A percentile compares a stretch with the other conserved stretches of the same genome.
These are phyloP conservation scores for Lanistes nyassanus DNA, from an alignment of 1,140 invertebrate genomes.

Conservation along the genomic window DNA sequence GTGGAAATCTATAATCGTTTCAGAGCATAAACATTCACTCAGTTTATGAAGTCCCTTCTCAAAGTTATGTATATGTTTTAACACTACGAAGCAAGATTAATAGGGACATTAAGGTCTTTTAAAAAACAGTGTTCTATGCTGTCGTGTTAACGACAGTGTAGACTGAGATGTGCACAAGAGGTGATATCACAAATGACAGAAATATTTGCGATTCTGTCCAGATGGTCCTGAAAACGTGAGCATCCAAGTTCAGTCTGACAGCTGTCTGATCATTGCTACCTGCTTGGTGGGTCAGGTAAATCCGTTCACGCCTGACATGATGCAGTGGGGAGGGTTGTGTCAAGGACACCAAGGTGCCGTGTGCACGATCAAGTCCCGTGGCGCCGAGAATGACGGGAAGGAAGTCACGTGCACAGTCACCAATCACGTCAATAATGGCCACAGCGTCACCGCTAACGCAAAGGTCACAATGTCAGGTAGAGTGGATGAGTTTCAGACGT, in stretches of 20 bases:
- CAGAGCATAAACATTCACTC: no score
- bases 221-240: not conserved
- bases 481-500: no score
- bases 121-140: no score
- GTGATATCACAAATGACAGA: no score
- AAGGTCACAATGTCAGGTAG: not conserved
- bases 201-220: not conserved
- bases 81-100: no score
- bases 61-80: no score
- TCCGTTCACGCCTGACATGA: not conserved
- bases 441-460: not conserved
- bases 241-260: not conserved
- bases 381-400: not conserved
- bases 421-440: not conserved
- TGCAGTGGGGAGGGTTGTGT: not conserved
- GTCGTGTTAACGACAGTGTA: no score
- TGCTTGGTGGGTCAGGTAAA: not conserved
- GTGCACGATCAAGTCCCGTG: not conserved
- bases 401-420: constrained; percentile 3
- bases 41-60: no score
- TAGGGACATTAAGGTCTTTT: no score
- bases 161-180: no score
- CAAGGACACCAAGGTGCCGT: not conserved
- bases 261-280: not conserved
- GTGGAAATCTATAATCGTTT: no score